phyloP scores from a whole-genome alignment of 2,888 invertebrate genomes.

The Drosophila hamatofila region DNA sequence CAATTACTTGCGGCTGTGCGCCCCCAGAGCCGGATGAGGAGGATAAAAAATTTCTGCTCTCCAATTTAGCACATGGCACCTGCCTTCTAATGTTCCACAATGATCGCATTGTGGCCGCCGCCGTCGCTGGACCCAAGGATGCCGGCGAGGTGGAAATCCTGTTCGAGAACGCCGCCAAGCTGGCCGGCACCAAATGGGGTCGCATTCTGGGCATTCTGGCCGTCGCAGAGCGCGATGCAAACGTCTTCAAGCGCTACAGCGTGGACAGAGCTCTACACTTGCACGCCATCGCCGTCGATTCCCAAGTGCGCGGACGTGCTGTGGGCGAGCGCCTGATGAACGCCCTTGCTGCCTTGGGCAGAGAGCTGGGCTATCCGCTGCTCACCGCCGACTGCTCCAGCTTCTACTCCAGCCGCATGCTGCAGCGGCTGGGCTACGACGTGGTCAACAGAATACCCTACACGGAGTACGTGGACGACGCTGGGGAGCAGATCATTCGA shows the following conservation, averaged over 20 bases:
- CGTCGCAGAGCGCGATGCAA: constrained; percentile 72
- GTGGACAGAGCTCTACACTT: constrained; percentile 76
- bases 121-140: constrained; percentile 79
- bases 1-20: constrained; percentile 74
- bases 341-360: constrained; percentile 61
- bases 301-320: constrained; percentile 69
- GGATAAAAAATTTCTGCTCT: constrained; percentile 77
- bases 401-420: constrained; percentile 76
- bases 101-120: constrained; percentile 71
- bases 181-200: constrained; percentile 78
- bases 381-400: constrained; percentile 82
- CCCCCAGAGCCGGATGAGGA: constrained; percentile 71
- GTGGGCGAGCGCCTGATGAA: constrained; percentile 74
- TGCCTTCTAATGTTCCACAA: constrained; percentile 65
- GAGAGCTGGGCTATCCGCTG: constrained; percentile 67
- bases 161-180: constrained; percentile 56
- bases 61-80: constrained; percentile 69
- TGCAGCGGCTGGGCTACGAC: constrained; percentile 74
- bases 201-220: constrained; percentile 73
- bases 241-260: constrained; percentile 71
- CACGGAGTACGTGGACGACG: constrained; percentile 67
- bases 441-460: constrained; percentile 71
- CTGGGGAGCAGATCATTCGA: constrained; percentile 71
- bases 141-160: constrained; percentile 64
- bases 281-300: constrained; percentile 80